Conservation (phyloP, 1,140 invertebrate species). For the Calycopis cecrops region DNA sequence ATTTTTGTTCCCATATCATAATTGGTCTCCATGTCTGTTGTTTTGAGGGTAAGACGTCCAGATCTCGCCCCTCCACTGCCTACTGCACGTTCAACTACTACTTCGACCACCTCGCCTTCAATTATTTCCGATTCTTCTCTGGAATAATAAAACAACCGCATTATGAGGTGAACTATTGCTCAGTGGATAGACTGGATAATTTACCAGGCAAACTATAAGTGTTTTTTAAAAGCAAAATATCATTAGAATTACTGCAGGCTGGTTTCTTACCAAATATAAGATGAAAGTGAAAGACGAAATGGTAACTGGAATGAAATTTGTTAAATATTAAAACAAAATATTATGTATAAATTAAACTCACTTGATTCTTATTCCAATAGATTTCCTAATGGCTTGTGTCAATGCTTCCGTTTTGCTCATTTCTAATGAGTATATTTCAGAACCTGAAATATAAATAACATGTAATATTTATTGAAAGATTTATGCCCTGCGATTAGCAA, state of each 20-base stretch:
- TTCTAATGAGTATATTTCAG: constrained; percentile 98
- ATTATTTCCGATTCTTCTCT: constrained; percentile 99
- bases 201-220: no score
- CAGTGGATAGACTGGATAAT: no score
- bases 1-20: constrained; percentile 99
- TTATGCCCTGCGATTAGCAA: no score
- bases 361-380: constrained; percentile 98
- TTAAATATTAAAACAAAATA: no score
- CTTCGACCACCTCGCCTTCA: constrained; percentile 98
- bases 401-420: constrained; percentile 99
- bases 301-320: no score
- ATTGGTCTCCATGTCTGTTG: constrained; percentile 99
- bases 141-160: constrained; percentile 23
- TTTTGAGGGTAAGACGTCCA: constrained; percentile 97
- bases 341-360: constrained; percentile 76
- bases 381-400: constrained; percentile 97
- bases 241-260: no score
- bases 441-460: constrained; percentile 76
- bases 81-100: constrained; percentile 96
- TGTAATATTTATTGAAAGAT: no score
- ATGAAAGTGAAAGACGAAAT: no score
- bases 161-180: no score
- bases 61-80: constrained; percentile 91
- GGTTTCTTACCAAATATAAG: no score
- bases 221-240: no score